A percentile compares a stretch with the other conserved stretches of the same genome.
Evolutionary conservation across 2,888 invertebrate genomes (phyloP).

Genomic region (Aquatica leii): DNA sequence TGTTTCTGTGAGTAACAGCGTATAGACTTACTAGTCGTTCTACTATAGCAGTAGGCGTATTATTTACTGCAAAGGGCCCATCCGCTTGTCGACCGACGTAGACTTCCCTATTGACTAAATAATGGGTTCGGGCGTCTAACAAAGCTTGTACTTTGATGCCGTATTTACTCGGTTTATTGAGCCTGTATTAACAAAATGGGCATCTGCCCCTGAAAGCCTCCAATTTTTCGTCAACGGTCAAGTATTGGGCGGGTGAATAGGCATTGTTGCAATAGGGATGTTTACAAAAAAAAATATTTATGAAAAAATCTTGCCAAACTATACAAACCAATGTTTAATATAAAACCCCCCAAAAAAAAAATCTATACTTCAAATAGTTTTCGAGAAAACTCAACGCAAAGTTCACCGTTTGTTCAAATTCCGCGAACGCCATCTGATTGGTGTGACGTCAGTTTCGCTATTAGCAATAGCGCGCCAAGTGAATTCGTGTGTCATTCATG

Average conservation of each 20-base stretch:
- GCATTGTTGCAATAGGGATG: not conserved
- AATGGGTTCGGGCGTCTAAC: constrained; percentile 39
- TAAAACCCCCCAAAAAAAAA: too few relatives aligned
- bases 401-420: too few relatives aligned
- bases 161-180: constrained; percentile 48
- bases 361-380: too few relatives aligned
- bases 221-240: constrained; percentile 44
- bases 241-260: not conserved
- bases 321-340: too few relatives aligned
- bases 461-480: too few relatives aligned
- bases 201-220: constrained; percentile 37
- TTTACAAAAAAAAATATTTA: too few relatives aligned
- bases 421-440: too few relatives aligned
- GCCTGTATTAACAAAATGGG: constrained; percentile 47
- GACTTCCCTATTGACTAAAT: constrained; percentile 43
- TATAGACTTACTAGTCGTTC: constrained; percentile 33
- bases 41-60: constrained; percentile 37
- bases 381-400: too few relatives aligned
- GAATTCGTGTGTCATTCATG: too few relatives aligned
- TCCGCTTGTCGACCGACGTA: constrained; percentile 45
- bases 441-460: too few relatives aligned
- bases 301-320: too few relatives aligned
- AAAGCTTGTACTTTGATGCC: constrained; percentile 46
- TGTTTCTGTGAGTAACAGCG: constrained; percentile 42
- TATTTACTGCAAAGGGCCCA: constrained; percentile 37